phyloP scores from a whole-genome alignment of 2,888 invertebrate species.

The Nemotelus nigrinus region DNA sequence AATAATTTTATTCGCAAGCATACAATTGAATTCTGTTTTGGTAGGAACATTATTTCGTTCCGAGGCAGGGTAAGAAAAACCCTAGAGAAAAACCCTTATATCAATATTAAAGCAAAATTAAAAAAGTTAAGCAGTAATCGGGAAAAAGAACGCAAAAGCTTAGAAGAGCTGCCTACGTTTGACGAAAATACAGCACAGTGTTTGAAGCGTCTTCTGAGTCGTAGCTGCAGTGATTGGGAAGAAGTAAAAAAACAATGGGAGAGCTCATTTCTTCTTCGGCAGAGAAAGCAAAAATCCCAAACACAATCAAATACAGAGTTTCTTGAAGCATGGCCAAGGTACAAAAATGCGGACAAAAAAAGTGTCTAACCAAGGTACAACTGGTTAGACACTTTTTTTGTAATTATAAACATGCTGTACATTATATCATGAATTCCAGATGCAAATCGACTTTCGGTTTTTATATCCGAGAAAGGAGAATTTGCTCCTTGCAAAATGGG shows the following conservation, averaged over 20 bases:
- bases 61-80: slow-evolving; percentile 27
- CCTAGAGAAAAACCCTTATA: slow-evolving; percentile 19
- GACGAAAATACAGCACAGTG: neutral
- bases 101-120: slow-evolving; percentile 3
- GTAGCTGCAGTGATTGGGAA: neutral
- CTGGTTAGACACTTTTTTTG: no score
- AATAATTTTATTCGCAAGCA: no score
- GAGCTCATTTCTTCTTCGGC: no score
- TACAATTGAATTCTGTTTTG: neutral
- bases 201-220: neutral
- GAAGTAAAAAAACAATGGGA: no score
- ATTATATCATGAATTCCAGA: no score
- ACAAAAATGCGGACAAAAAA: neutral
- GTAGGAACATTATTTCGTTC: slow-evolving; percentile 26
- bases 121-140: neutral
- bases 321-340: neutral
- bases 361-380: no score
- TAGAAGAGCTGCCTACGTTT: neutral
- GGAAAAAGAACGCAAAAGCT: no score
- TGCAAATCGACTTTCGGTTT: neutral
- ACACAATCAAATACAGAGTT: no score
- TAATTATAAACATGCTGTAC: neutral
- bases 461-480: slow-evolving; percentile 4
- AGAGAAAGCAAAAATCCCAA: no score
- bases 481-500: neutral